Evolutionary conservation across 1,140 invertebrate genomes (phyloP).

Genomic region (Aphelenchoides besseyi): DNA sequence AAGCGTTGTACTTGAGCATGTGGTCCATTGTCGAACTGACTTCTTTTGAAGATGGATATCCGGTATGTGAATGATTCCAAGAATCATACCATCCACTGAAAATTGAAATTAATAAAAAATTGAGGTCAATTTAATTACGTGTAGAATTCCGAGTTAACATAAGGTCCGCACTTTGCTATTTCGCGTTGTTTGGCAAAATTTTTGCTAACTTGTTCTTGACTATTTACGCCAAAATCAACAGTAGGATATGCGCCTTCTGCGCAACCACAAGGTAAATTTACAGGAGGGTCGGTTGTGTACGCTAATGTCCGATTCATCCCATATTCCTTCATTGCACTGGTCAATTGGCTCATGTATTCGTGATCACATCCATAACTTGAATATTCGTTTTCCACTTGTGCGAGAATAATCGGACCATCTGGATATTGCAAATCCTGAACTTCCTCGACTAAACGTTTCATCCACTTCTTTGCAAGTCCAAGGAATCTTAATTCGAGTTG

Average conservation of each 20-base stretch:
- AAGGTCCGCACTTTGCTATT: neutral
- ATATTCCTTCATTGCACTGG: neutral
- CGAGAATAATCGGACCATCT: conserved; percentile 63
- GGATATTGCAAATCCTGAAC: conserved; percentile 63
- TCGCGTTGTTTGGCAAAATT: conserved; percentile 18
- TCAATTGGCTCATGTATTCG: conserved; percentile 67
- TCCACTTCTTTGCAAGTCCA: conserved; percentile 12
- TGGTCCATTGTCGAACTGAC: conserved; percentile 65
- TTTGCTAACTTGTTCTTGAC: neutral
- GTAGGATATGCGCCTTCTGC: conserved; percentile 30
- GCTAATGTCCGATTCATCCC: conserved; percentile 26
- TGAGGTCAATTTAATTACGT: too few species aligned
- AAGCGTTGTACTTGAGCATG: conserved; percentile 66
- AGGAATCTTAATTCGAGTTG: conserved; percentile 14
- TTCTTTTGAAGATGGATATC: conserved; percentile 67
- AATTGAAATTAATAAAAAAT: too few species aligned
- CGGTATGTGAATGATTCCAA: conserved; percentile 70
- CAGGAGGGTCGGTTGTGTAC: conserved; percentile 56
- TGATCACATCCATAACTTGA: conserved; percentile 70
- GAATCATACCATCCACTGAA: conserved; percentile 75
- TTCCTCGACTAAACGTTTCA: conserved; percentile 35
- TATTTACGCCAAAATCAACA: conserved; percentile 30
- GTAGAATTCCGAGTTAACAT: conserved; percentile 26
- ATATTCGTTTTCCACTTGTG: conserved; percentile 83
- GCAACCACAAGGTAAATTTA: too few species aligned